These are phyloP conservation scores for Ranitomeya variabilis DNA, from an alignment of 2,113 vertebrate genomes.

Conservation along the genomic window DNA sequence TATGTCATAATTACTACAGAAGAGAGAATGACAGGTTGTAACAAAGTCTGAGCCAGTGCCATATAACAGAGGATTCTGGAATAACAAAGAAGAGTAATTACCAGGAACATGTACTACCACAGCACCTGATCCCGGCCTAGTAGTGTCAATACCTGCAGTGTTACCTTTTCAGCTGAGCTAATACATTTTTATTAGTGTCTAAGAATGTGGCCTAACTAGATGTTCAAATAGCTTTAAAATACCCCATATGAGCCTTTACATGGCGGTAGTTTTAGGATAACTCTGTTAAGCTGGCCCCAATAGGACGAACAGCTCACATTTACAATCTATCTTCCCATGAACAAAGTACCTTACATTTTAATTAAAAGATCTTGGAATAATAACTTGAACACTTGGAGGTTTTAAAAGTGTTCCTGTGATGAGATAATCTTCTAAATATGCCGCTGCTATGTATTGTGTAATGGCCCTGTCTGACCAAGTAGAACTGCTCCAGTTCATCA, in stretches of 20 bases:
- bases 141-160: constrained; percentile 7
- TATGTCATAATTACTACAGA: constrained; percentile 33
- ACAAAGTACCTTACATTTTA: no score
- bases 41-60: constrained; percentile 20
- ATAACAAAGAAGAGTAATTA: constrained; percentile 21
- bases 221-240: neutral
- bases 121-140: neutral
- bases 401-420: no score
- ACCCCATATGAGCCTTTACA: neutral
- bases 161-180: constrained; percentile 42
- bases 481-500: no score
- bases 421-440: no score
- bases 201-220: constrained; percentile 17
- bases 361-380: no score
- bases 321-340: neutral
- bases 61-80: neutral
- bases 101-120: neutral
- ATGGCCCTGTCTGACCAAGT: no score
- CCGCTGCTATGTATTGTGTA: no score
- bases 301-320: neutral
- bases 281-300: neutral
- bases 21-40: constrained; percentile 43
- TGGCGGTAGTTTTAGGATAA: neutral
- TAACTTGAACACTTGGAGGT: no score
- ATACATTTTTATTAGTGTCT: constrained; percentile 39